phyloP scores from a whole-genome alignment of 2,888 invertebrate genomes.

The Cosmorhoe ocellata region DNA sequence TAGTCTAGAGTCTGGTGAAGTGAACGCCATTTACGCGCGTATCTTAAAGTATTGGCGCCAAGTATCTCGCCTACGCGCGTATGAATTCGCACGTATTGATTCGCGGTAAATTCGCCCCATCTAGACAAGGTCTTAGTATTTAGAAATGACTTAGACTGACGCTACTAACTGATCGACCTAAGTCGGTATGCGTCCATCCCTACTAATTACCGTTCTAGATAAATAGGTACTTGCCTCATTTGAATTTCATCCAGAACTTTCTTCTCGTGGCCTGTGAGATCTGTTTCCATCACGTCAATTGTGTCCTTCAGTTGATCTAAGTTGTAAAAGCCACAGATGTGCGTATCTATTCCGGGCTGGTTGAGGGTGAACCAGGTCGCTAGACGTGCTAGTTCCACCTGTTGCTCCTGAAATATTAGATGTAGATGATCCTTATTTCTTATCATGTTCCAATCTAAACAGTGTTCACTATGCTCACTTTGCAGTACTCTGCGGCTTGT shows the following conservation, averaged over 20 bases:
- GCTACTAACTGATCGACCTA: too few species aligned
- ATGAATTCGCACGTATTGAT: too few species aligned
- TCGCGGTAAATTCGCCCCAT: too few species aligned
- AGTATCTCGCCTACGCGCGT: too few species aligned
- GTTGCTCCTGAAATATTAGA: conserved; percentile 72
- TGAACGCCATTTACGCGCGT: too few species aligned
- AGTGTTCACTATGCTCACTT: conserved; percentile 75
- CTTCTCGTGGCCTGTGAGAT: conserved; percentile 85
- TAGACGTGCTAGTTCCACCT: conserved; percentile 87
- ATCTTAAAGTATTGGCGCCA: too few species aligned
- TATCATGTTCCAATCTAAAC: too few species aligned
- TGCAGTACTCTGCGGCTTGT: conserved; percentile 85
- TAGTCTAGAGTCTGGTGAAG: too few species aligned
- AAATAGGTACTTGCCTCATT: conserved; percentile 65
- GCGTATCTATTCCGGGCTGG: conserved; percentile 85
- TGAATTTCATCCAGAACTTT: conserved; percentile 83
- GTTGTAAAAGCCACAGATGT: conserved; percentile 90
- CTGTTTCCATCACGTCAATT: conserved; percentile 83
- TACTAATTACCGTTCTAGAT: too few species aligned
- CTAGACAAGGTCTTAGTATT: too few species aligned
- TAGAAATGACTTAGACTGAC: too few species aligned
- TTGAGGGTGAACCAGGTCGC: conserved; percentile 86
- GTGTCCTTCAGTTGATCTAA: conserved; percentile 84
- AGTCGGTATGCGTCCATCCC: too few species aligned
- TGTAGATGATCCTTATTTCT: neutral